Percentiles rank a stretch among this genome's conserved stretches.
phyloP scores from a whole-genome alignment of 2,888 invertebrate species.

The Drosophila neotestacea region DNA sequence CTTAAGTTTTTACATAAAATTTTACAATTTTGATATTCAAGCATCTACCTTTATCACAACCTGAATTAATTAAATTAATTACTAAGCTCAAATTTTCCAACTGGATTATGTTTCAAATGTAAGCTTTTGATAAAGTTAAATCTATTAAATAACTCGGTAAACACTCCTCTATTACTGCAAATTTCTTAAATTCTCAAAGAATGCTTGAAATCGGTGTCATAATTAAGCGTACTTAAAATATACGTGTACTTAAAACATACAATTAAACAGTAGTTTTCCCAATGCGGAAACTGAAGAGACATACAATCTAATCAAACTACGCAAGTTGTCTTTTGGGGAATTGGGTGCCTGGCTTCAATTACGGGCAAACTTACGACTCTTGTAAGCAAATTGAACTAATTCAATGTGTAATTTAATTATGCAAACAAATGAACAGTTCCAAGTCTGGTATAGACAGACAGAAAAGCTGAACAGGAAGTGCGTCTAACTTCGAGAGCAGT shows the following conservation, averaged over 20 bases:
- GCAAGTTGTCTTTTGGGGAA: conserved; percentile 17
- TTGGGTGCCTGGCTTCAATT: conserved; percentile 41
- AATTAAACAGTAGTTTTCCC: not conserved
- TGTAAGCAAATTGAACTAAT: conserved; percentile 34
- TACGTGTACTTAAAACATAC: not conserved
- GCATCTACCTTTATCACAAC: too few species aligned
- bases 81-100: too few species aligned
- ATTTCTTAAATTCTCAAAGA: not conserved
- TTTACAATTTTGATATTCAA: too few species aligned
- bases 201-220: not conserved
- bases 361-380: conserved; percentile 19
- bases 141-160: too few species aligned
- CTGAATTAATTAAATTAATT: too few species aligned
- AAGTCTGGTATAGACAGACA: conserved; percentile 36
- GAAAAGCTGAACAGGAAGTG: conserved; percentile 26
- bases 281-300: not conserved
- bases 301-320: conserved; percentile 1
- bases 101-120: too few species aligned
- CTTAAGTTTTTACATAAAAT: too few species aligned
- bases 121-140: too few species aligned
- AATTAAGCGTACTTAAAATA: not conserved
- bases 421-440: conserved; percentile 50
- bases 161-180: too few species aligned
- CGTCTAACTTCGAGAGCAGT: conserved; percentile 43
- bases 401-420: conserved; percentile 62